Evolutionary conservation across 2,113 vertebrate genomes (phyloP).

Genomic region (Nannobrachium achirus): DNA sequence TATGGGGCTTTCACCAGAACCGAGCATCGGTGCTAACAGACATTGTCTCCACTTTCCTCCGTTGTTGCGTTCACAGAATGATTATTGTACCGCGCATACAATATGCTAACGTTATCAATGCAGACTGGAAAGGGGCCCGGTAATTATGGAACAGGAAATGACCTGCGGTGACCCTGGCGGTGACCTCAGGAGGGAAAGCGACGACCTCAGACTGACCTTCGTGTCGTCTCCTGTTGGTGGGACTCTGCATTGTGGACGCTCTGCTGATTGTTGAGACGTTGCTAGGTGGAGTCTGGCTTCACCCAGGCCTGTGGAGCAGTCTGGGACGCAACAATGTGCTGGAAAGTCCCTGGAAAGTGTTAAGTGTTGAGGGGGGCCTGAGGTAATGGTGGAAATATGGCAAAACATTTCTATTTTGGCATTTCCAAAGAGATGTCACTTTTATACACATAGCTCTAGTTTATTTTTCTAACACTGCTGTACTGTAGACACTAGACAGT

Average conservation of each 20-base stretch:
- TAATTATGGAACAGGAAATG: slow-evolving; percentile 78
- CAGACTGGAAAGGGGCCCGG: slow-evolving; percentile 48
- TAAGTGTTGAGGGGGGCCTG: not conserved
- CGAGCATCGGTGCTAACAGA: slow-evolving; percentile 75
- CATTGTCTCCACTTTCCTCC: slow-evolving; percentile 78
- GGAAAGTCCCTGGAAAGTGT: slow-evolving; percentile 60
- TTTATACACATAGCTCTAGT: too few relatives aligned
- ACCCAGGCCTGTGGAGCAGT: slow-evolving; percentile 7
- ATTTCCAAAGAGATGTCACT: not conserved
- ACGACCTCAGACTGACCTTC: slow-evolving; percentile 69
- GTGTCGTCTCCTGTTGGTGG: slow-evolving; percentile 45
- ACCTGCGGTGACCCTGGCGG: slow-evolving; percentile 63
- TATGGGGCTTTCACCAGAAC: slow-evolving; percentile 59
- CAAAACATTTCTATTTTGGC: slow-evolving; percentile 15
- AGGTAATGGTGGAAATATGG: not conserved
- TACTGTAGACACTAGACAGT: too few relatives aligned
- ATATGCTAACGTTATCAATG: slow-evolving; percentile 73
- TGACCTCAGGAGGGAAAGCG: slow-evolving; percentile 73
- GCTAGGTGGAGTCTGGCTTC: slow-evolving; percentile 49
- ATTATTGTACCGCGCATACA: slow-evolving; percentile 80
- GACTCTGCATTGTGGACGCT: slow-evolving; percentile 36
- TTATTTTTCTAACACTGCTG: too few relatives aligned
- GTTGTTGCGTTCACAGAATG: slow-evolving; percentile 75
- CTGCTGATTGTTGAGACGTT: slow-evolving; percentile 24
- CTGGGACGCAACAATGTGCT: slow-evolving; percentile 59